These are phyloP conservation scores for Drosophila takahashii DNA, from an alignment of 1,140 invertebrate species.

Conservation along the genomic window DNA sequence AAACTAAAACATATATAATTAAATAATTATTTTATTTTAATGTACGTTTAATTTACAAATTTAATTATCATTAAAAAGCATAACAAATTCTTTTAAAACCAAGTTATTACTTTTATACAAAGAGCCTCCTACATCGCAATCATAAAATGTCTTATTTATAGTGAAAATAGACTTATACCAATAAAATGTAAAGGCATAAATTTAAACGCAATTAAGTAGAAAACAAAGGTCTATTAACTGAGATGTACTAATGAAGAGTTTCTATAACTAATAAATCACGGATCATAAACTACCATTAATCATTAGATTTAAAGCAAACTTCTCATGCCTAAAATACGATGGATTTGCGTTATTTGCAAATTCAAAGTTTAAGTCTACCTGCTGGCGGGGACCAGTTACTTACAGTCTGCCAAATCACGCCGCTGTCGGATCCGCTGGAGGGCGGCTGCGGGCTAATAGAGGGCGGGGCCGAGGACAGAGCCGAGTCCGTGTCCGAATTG, in stretches of 20 bases:
- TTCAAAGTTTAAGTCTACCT: neutral
- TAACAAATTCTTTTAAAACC: no score
- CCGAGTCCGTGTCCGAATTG: constrained; percentile 84
- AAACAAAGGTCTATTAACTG: neutral
- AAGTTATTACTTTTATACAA: no score
- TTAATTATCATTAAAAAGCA: no score
- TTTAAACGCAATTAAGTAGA: neutral
- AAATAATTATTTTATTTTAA: no score
- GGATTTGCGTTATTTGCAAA: neutral
- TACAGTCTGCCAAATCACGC: constrained; percentile 84
- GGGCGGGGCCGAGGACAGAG: constrained; percentile 82
- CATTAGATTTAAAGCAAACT: neutral
- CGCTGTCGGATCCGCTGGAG: constrained; percentile 71
- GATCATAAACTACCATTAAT: neutral
- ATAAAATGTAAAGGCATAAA: neutral
- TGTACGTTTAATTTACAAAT: no score
- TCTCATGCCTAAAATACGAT: neutral
- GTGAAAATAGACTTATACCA: neutral
- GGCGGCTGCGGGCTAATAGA: constrained; percentile 84
- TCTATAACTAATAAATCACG: neutral
- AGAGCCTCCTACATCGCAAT: neutral
- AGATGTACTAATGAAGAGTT: neutral
- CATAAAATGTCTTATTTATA: neutral
- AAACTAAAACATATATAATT: no score
- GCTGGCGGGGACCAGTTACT: constrained; percentile 32